phyloP scores from a whole-genome alignment of 1,140 invertebrate genomes.

The Uloborus diversus region DNA sequence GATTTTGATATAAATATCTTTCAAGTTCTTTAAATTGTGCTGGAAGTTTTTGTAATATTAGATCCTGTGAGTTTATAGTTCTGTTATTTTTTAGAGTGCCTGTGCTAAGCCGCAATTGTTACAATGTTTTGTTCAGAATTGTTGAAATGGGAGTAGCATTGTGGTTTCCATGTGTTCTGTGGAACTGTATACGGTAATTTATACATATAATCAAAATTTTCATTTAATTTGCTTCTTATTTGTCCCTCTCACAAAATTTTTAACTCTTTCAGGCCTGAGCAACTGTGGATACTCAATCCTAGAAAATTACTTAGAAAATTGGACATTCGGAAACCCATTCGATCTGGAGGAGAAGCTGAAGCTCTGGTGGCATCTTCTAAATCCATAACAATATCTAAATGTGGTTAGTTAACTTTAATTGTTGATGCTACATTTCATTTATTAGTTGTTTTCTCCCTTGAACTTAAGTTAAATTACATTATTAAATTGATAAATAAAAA shows the following conservation, averaged over 20 bases:
- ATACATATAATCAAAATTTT: background rate
- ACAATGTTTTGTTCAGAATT: conserved; percentile 88
- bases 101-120: conserved; percentile 86
- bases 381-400: conserved; percentile 23
- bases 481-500: no score
- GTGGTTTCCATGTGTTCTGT: conserved; percentile 94
- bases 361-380: conserved; percentile 52
- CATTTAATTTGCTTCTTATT: conserved; percentile 30
- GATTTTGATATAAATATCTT: no score
- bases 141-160: conserved; percentile 92
- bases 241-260: background rate
- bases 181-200: conserved; percentile 86
- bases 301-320: conserved; percentile 79
- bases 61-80: background rate
- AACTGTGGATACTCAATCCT: conserved; percentile 93
- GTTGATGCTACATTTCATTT: background rate
- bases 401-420: conserved; percentile 39
- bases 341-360: conserved; percentile 57
- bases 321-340: conserved; percentile 64
- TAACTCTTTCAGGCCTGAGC: conserved; percentile 74
- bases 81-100: conserved; percentile 74
- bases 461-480: background rate
- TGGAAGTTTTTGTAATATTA: no score
- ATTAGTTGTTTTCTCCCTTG: background rate
- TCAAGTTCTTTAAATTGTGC: no score